Conservation (phyloP, 2,113 vertebrate genomes). For the Ictalurus furcatus region DNA sequence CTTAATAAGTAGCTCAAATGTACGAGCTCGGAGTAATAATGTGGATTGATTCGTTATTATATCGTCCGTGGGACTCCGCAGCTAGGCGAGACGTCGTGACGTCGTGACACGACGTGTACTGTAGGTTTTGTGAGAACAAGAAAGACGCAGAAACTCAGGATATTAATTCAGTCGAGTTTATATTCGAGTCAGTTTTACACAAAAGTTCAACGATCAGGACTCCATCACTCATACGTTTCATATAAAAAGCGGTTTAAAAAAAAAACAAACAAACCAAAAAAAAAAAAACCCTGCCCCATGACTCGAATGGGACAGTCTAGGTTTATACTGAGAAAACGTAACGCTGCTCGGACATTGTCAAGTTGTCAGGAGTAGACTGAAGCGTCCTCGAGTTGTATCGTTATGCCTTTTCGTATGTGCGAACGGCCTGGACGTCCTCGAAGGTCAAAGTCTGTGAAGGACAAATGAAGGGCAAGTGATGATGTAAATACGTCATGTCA, state of each 20-base stretch:
- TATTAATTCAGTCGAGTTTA: constrained; percentile 11
- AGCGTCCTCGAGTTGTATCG: constrained; percentile 27
- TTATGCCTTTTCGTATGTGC: constrained; percentile 93
- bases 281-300: constrained; percentile 35
- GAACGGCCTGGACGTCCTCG: constrained; percentile 85
- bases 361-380: constrained; percentile 48
- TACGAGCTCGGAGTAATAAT: background rate
- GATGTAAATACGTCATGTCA: background rate
- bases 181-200: constrained; percentile 47
- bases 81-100: background rate
- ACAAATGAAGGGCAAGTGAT: constrained; percentile 45
- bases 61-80: background rate
- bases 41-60: background rate
- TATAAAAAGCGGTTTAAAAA: constrained; percentile 53
- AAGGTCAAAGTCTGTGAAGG: constrained; percentile 85
- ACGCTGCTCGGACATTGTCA: constrained; percentile 51
- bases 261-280: background rate
- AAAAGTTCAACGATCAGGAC: constrained; percentile 22
- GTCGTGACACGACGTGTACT: background rate
- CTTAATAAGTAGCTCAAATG: background rate
- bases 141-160: constrained; percentile 1
- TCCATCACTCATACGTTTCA: constrained; percentile 38
- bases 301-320: constrained; percentile 49
- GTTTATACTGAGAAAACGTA: constrained; percentile 54
- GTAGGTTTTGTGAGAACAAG: background rate